A percentile compares a stretch with the other conserved stretches of the same genome.
Evolutionary conservation across 2,113 vertebrate species (phyloP).

Genomic region (Mesitornis unicolor): DNA sequence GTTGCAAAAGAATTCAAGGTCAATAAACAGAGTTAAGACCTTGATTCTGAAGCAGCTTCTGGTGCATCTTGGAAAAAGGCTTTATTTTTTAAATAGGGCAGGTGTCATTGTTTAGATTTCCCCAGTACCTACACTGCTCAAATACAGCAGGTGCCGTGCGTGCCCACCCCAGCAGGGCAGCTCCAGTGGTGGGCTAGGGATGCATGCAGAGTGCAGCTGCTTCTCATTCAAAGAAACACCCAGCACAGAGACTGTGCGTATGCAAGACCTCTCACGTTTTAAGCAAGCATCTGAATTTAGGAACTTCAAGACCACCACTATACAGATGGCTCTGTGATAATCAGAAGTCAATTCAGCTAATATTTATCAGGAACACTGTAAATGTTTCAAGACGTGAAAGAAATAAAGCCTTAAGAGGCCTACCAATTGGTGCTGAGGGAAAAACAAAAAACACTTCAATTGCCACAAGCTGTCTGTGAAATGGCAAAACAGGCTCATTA

Average conservation of each 20-base stretch:
- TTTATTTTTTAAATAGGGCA: neutral
- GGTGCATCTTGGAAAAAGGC: neutral
- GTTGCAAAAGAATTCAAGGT: neutral
- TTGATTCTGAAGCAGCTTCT: neutral
- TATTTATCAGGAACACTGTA: neutral
- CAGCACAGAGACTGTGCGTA: neutral
- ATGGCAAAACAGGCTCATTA: neutral
- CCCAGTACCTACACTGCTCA: neutral
- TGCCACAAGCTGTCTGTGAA: neutral
- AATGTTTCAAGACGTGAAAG: neutral
- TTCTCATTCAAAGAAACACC: neutral
- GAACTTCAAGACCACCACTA: neutral
- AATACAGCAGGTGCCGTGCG: neutral
- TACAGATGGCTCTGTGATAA: neutral
- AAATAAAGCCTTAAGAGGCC: neutral
- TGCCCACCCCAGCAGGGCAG: neutral
- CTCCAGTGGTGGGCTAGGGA: neutral
- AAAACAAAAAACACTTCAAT: neutral
- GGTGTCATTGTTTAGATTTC: neutral
- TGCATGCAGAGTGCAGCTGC: neutral
- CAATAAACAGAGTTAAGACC: neutral
- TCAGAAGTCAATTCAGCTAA: neutral
- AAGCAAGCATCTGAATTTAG: neutral
- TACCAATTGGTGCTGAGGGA: neutral
- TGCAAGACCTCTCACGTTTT: neutral